These are phyloP conservation scores for Frankliniella fusca DNA, from an alignment of 2,888 invertebrate species.

Conservation along the genomic window DNA sequence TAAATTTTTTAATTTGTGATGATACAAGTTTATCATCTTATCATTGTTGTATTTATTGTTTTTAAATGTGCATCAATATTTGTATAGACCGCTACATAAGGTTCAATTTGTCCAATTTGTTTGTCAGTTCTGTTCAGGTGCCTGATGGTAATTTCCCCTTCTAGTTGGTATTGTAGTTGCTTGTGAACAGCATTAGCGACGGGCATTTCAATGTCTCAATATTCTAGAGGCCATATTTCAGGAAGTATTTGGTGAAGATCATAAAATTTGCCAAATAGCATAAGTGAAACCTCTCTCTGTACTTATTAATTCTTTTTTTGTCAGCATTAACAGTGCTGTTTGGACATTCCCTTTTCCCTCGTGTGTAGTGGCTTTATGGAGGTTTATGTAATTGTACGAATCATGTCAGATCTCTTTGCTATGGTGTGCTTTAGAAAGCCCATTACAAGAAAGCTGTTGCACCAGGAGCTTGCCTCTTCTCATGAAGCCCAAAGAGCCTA, in stretches of 20 bases:
- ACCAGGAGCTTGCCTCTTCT: neutral
- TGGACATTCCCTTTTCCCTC: neutral
- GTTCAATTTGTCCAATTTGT: neutral
- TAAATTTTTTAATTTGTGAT: neutral
- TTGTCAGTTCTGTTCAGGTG: neutral
- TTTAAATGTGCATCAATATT: neutral
- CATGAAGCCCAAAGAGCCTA: neutral
- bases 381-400: neutral
- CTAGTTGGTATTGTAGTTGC: neutral
- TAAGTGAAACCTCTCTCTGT: neutral
- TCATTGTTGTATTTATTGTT: neutral
- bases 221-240: slow-evolving; percentile 9
- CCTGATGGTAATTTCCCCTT: neutral
- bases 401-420: neutral
- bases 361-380: neutral
- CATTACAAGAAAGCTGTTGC: neutral
- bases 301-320: neutral
- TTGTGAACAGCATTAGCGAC: neutral
- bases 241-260: neutral
- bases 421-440: neutral
- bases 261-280: neutral
- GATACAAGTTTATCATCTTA: neutral
- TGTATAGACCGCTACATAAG: neutral
- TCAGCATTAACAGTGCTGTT: neutral
- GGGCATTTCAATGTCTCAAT: neutral